A percentile compares a stretch with the other conserved stretches of the same genome.
Evolutionary conservation across 2,113 vertebrate species (phyloP).

Genomic region (Nycticebus coucang): DNA sequence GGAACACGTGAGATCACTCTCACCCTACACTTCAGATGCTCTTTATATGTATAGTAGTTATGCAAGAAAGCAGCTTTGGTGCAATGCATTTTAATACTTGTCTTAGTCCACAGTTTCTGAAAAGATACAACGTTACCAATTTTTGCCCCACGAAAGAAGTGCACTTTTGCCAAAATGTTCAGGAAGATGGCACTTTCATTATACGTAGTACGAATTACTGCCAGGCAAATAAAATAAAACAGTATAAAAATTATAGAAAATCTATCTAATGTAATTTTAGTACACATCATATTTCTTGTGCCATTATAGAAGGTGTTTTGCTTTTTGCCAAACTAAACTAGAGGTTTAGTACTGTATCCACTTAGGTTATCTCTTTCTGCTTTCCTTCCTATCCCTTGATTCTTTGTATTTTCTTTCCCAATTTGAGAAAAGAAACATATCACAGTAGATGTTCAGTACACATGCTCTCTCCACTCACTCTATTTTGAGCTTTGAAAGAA

Average conservation of each 20-base stretch:
- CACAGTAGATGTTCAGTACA: background rate
- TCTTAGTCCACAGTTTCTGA: background rate
- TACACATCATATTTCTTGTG: background rate
- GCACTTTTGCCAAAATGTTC: background rate
- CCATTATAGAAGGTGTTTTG: background rate
- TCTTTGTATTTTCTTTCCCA: background rate
- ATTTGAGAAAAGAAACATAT: background rate
- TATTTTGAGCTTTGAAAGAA: background rate
- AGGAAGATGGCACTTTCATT: background rate
- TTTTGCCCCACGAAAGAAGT: background rate
- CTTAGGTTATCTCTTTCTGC: background rate
- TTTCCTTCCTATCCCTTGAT: background rate
- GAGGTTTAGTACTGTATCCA: background rate
- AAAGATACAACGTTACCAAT: background rate
- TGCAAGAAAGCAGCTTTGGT: background rate
- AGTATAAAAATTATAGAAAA: background rate
- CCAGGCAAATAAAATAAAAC: conserved; percentile 20
- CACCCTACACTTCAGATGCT: background rate
- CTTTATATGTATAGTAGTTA: background rate
- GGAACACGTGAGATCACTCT: background rate
- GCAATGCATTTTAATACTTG: background rate
- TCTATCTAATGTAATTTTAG: background rate
- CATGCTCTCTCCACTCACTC: background rate
- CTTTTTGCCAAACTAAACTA: background rate
- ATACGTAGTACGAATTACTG: background rate